These are phyloP conservation scores for Hecatera dysodea DNA, from an alignment of 2,888 invertebrate genomes.

Conservation along the genomic window DNA sequence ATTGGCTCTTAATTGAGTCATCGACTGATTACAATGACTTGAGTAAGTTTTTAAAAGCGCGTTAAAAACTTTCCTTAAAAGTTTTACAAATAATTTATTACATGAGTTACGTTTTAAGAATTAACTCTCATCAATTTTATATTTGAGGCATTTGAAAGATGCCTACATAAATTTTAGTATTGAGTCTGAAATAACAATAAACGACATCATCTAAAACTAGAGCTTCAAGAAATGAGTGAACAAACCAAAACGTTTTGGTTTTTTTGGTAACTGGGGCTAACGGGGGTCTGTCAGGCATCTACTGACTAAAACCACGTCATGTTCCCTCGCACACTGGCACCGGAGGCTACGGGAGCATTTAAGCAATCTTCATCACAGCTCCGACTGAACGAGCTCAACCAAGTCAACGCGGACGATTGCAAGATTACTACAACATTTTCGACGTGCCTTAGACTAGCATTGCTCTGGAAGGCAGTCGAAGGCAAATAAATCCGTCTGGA, in stretches of 20 bases:
- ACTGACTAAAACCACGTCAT: too few species aligned
- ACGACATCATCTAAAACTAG: neutral
- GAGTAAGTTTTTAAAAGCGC: slow-evolving; percentile 23
- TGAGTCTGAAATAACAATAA: neutral
- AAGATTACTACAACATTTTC: slow-evolving; percentile 41
- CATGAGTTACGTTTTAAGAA: neutral
- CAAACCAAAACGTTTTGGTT: too few species aligned
- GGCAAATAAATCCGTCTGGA: slow-evolving; percentile 65
- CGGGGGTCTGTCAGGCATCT: too few species aligned
- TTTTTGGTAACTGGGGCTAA: too few species aligned
- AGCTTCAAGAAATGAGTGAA: slow-evolving; percentile 1
- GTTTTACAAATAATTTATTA: neutral
- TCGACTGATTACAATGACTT: slow-evolving; percentile 47
- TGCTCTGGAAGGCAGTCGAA: slow-evolving; percentile 57
- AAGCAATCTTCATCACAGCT: too few species aligned
- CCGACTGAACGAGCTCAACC: neutral
- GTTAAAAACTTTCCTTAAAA: slow-evolving; percentile 9
- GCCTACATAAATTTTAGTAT: neutral
- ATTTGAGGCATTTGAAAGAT: neutral
- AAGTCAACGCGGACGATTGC: slow-evolving; percentile 8
- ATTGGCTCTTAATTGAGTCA: slow-evolving; percentile 61
- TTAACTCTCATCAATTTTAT: neutral
- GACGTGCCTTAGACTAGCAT: slow-evolving; percentile 52
- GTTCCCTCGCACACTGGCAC: too few species aligned
- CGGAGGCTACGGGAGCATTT: too few species aligned